Evolutionary conservation across 2,888 invertebrate species (phyloP).

Genomic region (Ectropis crepuscularia): DNA sequence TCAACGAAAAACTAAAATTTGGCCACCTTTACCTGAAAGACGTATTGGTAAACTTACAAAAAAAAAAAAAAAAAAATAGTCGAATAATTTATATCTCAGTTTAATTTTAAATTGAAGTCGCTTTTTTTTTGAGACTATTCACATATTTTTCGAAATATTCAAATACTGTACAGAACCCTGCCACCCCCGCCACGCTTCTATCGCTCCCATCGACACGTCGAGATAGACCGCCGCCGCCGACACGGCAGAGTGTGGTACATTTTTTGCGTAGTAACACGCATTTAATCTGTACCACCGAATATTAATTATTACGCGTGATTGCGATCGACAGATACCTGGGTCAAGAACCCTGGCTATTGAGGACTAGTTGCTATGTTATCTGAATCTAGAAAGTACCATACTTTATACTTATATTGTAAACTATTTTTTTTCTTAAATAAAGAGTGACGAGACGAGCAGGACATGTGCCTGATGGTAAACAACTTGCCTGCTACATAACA

Average conservation of each 20-base stretch:
- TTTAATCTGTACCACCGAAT: slow-evolving; percentile 39
- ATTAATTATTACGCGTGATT: slow-evolving; percentile 51
- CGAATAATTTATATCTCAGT: no score
- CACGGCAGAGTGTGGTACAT: slow-evolving; percentile 31
- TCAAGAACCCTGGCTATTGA: slow-evolving; percentile 30
- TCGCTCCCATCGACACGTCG: slow-evolving; percentile 21
- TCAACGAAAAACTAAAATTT: no score
- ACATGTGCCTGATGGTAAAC: no score
- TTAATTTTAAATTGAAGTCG: no score
- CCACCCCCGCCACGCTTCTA: neutral
- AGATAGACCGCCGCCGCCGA: slow-evolving; percentile 33
- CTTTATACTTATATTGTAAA: no score
- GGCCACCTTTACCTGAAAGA: neutral
- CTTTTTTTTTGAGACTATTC: no score
- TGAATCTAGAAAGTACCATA: neutral
- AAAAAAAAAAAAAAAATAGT: slow-evolving; percentile 1
- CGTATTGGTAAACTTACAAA: neutral
- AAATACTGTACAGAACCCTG: slow-evolving; percentile 12
- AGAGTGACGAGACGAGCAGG: no score
- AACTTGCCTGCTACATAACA: no score
- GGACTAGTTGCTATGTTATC: slow-evolving; percentile 8
- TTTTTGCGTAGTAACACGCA: slow-evolving; percentile 45
- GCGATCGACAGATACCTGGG: slow-evolving; percentile 41
- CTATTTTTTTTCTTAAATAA: no score
- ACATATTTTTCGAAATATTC: neutral